These are phyloP conservation scores for Corvus cornix DNA, from an alignment of 2,113 vertebrate genomes.

Conservation along the genomic window DNA sequence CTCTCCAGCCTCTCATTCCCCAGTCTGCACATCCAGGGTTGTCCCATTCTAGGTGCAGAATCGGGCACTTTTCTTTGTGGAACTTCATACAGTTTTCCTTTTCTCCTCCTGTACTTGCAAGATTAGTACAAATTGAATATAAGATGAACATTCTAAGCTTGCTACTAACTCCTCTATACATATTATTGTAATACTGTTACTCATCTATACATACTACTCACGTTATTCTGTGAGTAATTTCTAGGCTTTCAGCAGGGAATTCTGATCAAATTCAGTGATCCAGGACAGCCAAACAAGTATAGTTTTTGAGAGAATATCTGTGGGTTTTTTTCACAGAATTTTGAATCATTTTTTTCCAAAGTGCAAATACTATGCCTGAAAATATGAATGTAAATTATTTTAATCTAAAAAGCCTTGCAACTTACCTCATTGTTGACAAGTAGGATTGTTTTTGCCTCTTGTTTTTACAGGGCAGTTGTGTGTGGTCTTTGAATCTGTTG, in stretches of 20 bases:
- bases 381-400: not conserved
- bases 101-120: not conserved
- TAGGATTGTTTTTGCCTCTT: not conserved
- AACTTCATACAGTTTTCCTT: not conserved
- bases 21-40: not conserved
- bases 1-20: not conserved
- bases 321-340: not conserved
- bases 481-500: not conserved
- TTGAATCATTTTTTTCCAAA: not conserved
- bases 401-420: not conserved
- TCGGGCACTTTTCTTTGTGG: not conserved
- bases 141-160: not conserved
- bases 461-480: not conserved
- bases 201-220: not conserved
- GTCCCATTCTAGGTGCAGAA: not conserved
- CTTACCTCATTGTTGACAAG: slow-evolving; percentile 46
- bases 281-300: not conserved
- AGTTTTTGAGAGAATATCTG: not conserved
- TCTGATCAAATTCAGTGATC: not conserved
- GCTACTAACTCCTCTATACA: not conserved
- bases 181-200: not conserved
- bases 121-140: not conserved
- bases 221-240: not conserved
- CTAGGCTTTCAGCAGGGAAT: not conserved
- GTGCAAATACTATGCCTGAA: not conserved